Percentiles rank a stretch among this genome's conserved stretches.
Conservation (phyloP, 2,797 vertebrate genomes). For the Emys orbicularis region DNA sequence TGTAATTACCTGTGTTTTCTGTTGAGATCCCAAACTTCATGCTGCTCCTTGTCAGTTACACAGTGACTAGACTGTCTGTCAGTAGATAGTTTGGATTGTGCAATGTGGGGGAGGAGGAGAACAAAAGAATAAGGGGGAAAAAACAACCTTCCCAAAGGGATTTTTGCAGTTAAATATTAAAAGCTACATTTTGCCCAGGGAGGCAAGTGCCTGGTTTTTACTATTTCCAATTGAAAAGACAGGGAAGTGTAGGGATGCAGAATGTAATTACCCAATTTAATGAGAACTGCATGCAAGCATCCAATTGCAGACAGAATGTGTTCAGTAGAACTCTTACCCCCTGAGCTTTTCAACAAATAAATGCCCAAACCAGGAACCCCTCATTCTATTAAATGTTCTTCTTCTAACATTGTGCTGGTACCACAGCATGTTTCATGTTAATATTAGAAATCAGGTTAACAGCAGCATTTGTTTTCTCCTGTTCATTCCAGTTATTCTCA, state of each 20-base stretch:
- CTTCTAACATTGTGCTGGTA: not conserved
- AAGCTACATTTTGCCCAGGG: slow-evolving; percentile 45
- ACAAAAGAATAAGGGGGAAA: not conserved
- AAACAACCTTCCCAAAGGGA: slow-evolving; percentile 19
- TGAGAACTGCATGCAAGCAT: slow-evolving; percentile 45
- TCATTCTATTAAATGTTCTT: not conserved
- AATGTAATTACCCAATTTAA: slow-evolving; percentile 57
- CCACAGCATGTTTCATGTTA: not conserved
- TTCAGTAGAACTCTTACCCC: slow-evolving; percentile 38
- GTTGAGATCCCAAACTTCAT: not conserved
- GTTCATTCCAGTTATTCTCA: slow-evolving; percentile 90
- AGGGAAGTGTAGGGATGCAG: slow-evolving; percentile 20
- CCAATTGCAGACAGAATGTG: not conserved
- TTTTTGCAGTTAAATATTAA: slow-evolving; percentile 57
- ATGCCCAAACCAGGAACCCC: slow-evolving; percentile 3
- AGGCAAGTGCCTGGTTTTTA: not conserved
- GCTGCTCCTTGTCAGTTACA: not conserved
- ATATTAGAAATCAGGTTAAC: not conserved
- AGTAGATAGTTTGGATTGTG: not conserved
- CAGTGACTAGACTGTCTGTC: not conserved
- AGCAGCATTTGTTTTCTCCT: slow-evolving; percentile 12
- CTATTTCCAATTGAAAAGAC: slow-evolving; percentile 63
- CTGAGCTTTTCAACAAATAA: slow-evolving; percentile 23
- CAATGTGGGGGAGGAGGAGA: rapidly evolving
- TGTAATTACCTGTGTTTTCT: rapidly evolving